Percentiles rank a stretch among this genome's conserved stretches.
Evolutionary conservation across 2,113 vertebrate species (phyloP).

Genomic region (Murina feae): DNA sequence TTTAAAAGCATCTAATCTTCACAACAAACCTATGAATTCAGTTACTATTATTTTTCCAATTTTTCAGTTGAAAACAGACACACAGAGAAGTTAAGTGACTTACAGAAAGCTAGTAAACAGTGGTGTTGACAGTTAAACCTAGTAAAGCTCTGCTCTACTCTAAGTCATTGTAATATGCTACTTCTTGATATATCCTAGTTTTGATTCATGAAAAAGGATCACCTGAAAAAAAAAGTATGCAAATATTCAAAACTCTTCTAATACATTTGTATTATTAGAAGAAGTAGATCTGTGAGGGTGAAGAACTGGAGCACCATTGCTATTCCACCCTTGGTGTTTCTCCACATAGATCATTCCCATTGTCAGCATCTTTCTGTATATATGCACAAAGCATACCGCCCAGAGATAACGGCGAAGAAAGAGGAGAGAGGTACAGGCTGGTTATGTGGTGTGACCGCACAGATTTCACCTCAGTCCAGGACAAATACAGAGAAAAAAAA

Average conservation of each 20-base stretch:
- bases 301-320: neutral
- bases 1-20: neutral
- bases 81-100: neutral
- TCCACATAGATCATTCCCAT: too few relatives aligned
- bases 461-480: neutral
- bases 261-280: neutral
- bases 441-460: neutral
- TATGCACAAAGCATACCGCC: neutral
- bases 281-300: neutral
- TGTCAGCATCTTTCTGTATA: neutral
- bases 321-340: neutral
- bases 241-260: neutral
- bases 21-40: neutral
- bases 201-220: neutral
- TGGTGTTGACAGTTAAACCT: neutral
- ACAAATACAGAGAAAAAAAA: neutral
- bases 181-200: neutral
- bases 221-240: neutral
- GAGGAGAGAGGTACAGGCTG: fast-evolving
- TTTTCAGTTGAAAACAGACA: neutral
- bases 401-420: neutral
- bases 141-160: neutral
- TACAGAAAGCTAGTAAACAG: neutral
- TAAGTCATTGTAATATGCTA: neutral
- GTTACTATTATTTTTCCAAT: neutral